These are phyloP conservation scores for Enteromius unitaeniatus DNA, from an alignment of 2,797 vertebrate genomes.

Conservation along the genomic window DNA sequence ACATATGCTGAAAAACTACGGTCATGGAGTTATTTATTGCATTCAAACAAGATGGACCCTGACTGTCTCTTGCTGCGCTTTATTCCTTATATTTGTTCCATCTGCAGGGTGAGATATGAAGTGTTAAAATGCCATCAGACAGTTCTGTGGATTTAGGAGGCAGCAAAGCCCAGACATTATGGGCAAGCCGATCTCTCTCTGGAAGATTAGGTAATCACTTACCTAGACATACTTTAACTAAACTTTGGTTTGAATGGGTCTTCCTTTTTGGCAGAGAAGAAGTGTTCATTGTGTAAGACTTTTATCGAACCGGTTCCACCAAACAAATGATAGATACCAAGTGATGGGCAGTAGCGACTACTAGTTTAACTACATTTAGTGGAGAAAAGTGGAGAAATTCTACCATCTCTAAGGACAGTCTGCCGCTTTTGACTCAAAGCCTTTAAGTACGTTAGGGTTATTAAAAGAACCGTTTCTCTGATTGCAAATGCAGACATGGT, in stretches of 20 bases:
- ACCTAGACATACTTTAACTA: neutral
- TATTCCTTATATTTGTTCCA: slow-evolving; percentile 7
- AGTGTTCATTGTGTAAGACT: neutral
- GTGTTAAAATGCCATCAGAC: slow-evolving; percentile 17
- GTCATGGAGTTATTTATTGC: neutral
- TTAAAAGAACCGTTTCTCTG: too few species aligned
- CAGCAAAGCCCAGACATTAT: slow-evolving; percentile 5
- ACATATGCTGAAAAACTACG: slow-evolving; percentile 12
- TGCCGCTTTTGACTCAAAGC: too few species aligned
- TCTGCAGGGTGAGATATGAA: slow-evolving; percentile 16
- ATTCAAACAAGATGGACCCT: neutral
- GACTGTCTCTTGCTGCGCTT: neutral
- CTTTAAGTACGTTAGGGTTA: too few species aligned
- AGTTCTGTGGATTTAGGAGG: slow-evolving; percentile 22
- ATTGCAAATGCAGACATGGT: too few species aligned
- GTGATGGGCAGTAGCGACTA: too few species aligned
- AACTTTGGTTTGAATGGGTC: neutral
- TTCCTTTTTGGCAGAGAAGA: neutral
- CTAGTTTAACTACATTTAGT: too few species aligned
- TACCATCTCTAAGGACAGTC: too few species aligned
- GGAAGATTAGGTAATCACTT: neutral
- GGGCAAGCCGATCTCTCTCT: neutral
- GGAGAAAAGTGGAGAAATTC: too few species aligned
- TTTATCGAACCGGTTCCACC: neutral
- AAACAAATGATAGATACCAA: too few species aligned